phyloP scores from a whole-genome alignment of 2,113 vertebrate species.

The Tachysurus fulvidraco region DNA sequence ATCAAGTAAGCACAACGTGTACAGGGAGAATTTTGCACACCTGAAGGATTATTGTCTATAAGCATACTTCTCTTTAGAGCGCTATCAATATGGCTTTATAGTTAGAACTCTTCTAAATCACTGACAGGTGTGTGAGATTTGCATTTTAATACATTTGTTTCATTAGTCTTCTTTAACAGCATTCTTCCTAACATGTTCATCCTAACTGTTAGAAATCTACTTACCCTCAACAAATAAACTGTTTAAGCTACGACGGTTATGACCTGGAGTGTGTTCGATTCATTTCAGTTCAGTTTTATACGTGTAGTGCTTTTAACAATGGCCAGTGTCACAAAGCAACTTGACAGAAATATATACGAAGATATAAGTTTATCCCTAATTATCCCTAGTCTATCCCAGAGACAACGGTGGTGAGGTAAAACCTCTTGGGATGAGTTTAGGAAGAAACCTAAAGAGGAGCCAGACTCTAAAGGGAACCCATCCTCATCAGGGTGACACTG shows the following conservation, averaged over 20 bases:
- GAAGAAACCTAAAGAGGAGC: too few species aligned
- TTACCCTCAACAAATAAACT: not conserved
- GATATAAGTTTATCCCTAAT: too few species aligned
- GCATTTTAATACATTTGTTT: not conserved
- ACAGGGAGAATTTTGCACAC: not conserved
- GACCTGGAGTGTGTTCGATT: not conserved
- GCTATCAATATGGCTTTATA: not conserved
- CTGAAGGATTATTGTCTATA: not conserved
- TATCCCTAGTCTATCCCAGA: too few species aligned
- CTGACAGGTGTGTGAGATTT: not conserved
- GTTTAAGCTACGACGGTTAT: not conserved
- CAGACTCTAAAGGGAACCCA: too few species aligned
- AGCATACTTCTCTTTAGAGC: not conserved
- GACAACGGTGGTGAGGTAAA: too few species aligned
- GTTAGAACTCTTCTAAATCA: not conserved
- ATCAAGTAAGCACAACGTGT: not conserved
- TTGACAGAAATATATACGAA: too few species aligned
- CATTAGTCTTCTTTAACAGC: not conserved
- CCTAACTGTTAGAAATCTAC: not conserved
- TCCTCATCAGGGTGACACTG: too few species aligned
- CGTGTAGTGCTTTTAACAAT: too few species aligned
- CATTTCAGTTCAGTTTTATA: too few species aligned
- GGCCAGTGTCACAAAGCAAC: too few species aligned
- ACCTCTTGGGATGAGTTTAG: too few species aligned
- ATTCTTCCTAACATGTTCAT: conserved; percentile 31